Conservation (phyloP, 2,888 invertebrate species). For the Meandrusa payeni region DNA sequence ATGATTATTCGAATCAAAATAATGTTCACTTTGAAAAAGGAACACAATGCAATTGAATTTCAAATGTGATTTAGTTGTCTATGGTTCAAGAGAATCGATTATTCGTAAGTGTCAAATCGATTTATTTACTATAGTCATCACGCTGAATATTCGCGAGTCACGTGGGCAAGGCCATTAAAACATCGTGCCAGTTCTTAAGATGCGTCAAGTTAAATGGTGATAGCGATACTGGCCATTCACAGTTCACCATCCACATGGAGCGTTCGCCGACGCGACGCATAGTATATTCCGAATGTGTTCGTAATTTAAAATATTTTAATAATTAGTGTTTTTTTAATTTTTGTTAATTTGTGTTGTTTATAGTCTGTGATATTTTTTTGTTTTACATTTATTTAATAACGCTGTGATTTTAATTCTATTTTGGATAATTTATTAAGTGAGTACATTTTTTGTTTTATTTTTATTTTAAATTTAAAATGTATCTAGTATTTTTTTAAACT, state of each 20-base stretch:
- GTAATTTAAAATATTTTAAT: conserved; percentile 11
- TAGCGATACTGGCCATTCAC: conserved; percentile 21
- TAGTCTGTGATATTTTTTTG: conserved; percentile 4
- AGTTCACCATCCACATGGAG: conserved; percentile 17
- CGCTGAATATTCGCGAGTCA: conserved; percentile 6
- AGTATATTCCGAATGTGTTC: conserved; percentile 17
- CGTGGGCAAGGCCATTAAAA: conserved; percentile 13
- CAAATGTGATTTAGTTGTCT: too few relatives aligned
- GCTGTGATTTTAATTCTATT: conserved; percentile 14
- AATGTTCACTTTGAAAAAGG: too few relatives aligned
- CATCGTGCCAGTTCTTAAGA: conserved; percentile 14
- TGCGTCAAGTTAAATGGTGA: conserved; percentile 21
- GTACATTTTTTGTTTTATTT: conserved; percentile 1
- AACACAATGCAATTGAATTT: too few relatives aligned
- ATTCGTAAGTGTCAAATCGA: conserved; percentile 6
- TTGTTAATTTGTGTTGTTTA: conserved; percentile 4
- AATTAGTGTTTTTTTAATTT: neutral
- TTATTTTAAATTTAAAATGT: too few relatives aligned
- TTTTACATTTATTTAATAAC: conserved; percentile 4
- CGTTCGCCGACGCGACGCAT: conserved; percentile 18
- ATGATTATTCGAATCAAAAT: too few relatives aligned
- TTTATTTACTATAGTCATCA: too few relatives aligned
- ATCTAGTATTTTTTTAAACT: too few relatives aligned
- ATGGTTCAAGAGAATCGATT: too few relatives aligned
- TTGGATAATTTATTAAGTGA: conserved; percentile 13